phyloP scores from a whole-genome alignment of 2,113 vertebrate species.

The Salvelinus fontinalis region DNA sequence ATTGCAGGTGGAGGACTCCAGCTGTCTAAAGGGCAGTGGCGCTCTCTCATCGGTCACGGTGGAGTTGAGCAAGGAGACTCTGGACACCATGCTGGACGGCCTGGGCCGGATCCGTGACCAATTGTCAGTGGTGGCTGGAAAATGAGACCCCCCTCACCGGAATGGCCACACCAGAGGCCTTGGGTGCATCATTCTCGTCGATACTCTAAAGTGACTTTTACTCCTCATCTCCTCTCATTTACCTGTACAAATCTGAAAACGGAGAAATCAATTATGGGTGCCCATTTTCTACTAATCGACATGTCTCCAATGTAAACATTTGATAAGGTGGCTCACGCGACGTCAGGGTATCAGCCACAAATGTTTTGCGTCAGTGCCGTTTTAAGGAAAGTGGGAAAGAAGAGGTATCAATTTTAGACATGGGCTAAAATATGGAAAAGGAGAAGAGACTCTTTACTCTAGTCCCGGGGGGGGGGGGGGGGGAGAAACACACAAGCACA shows the following conservation, averaged over 20 bases:
- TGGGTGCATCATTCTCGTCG: background rate
- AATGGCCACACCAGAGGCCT: background rate
- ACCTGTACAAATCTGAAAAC: background rate
- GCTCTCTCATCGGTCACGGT: slow-evolving; percentile 81
- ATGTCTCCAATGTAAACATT: too few species aligned
- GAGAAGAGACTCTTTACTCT: too few species aligned
- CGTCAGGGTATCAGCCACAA: too few species aligned
- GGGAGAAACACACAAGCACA: too few species aligned
- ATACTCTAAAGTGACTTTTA: background rate
- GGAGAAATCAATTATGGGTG: too few species aligned
- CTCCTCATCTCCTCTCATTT: background rate
- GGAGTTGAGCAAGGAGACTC: slow-evolving; percentile 89
- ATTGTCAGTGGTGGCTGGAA: slow-evolving; percentile 84
- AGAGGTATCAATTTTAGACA: too few species aligned
- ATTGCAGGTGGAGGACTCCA: slow-evolving; percentile 83
- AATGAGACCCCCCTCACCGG: slow-evolving; percentile 55
- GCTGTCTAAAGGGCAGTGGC: slow-evolving; percentile 62
- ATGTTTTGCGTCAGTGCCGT: too few species aligned
- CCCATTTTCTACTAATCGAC: too few species aligned
- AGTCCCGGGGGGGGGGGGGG: too few species aligned
- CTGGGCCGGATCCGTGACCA: slow-evolving; percentile 91
- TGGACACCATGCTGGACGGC: slow-evolving; percentile 95
- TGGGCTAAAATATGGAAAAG: too few species aligned
- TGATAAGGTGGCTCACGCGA: too few species aligned
- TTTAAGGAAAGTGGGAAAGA: too few species aligned